Evolutionary conservation across 2,797 vertebrate species (phyloP).

Genomic region (Sebastes reedi): DNA sequence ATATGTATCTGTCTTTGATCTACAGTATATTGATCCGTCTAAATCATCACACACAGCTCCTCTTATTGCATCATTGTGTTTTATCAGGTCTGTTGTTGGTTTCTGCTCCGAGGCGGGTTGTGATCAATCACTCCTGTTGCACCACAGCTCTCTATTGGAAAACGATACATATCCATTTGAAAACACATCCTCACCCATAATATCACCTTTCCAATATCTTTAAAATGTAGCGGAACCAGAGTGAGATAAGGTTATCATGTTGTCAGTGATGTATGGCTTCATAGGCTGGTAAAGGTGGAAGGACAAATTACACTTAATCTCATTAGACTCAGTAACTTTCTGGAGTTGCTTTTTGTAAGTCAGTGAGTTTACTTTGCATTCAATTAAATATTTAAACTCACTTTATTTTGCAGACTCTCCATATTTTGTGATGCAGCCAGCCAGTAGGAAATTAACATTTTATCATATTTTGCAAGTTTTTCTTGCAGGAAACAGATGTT

Average conservation of each 20-base stretch:
- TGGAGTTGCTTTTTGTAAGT: too few relatives aligned
- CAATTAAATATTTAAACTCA: not conserved
- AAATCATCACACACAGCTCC: not conserved
- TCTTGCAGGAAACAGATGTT: not conserved
- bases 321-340: not conserved
- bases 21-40: not conserved
- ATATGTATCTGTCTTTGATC: not conserved
- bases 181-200: conserved; percentile 15
- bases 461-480: not conserved
- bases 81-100: not conserved
- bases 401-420: not conserved
- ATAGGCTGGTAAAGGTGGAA: conserved; percentile 1
- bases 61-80: not conserved
- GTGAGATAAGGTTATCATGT: conserved; percentile 8
- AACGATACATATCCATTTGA: conserved; percentile 18
- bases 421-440: not conserved
- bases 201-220: conserved; percentile 9
- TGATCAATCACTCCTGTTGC: conserved; percentile 28
- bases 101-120: not conserved
- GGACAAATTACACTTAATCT: conserved; percentile 17
- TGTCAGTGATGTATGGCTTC: conserved; percentile 31
- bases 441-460: too few relatives aligned
- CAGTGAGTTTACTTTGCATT: not conserved
- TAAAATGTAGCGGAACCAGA: not conserved
- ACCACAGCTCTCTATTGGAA: not conserved